Evolutionary conservation across 2,797 vertebrate genomes (phyloP), one percentile per base, ranked within the genome.

Genomic region (Pseudocheirus occidentalis): DNA sequence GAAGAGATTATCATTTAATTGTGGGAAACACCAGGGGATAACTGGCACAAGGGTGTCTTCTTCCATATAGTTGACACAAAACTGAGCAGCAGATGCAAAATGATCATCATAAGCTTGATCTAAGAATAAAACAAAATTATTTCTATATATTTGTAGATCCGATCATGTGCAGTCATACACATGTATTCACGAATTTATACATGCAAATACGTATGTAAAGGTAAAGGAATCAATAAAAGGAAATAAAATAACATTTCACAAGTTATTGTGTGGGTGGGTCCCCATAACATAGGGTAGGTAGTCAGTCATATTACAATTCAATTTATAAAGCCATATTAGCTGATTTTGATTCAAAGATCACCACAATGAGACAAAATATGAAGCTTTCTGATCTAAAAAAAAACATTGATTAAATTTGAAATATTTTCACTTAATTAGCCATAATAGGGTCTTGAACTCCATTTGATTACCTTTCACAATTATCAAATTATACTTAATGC

Each of bases 341-440:
- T 40, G 1, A 73, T 40, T 73, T n/a, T 73, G 34, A 73, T 7
- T 40, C 66, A 73, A 73, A 40, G 5, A 9, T 73, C 62, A 21
- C 93, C 9, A 54, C 52, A 97, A 95, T 96, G 96, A 96, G 93
- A 56, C 89, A 54, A 95, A 90, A 94, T 95, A 95, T 31, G 92
- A 93, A 90, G n/a, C 31, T 97, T 96, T 40, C n/a, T 73, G 18
- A 73, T 40, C 34, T 21, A n/a, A 66, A 62, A 62, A 66, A 73
- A 96, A 96, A 96, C 93, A 91, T 92, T 95, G 97, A 95, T 92
- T 96, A 96, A 93, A 24, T 81, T 91, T 57, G 92, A 96, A 93
- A 93, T 96, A 87, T 91, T 97, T 97, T 94, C 24, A 92, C 50
- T 87, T 95, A 95, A 96, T 94, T 96, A 94, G 66, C 93, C 93